Conservation (phyloP, 1,140 invertebrate species). For the Drosophila pandora region DNA sequence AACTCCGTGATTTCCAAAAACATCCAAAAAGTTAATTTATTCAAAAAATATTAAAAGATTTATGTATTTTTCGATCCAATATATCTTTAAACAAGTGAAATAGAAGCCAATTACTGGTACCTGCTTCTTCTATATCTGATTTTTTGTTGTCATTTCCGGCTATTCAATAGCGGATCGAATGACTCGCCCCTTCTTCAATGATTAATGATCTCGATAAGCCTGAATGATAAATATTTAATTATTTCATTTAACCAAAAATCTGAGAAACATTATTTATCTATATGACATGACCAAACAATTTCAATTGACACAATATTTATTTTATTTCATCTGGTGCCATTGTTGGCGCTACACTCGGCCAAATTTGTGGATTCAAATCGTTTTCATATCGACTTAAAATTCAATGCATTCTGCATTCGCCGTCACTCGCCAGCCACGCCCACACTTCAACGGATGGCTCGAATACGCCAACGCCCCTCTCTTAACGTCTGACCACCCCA, state of each 20-base stretch:
- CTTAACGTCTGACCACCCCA: conserved; percentile 14
- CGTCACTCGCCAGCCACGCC: conserved; percentile 20
- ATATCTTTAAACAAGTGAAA: background rate
- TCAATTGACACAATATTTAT: conserved; percentile 52
- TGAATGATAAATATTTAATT: conserved; percentile 48
- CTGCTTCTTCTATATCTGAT: conserved; percentile 22
- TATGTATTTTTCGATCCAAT: conserved; percentile 1
- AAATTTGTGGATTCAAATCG: conserved; percentile 51
- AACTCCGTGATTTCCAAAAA: too few relatives aligned
- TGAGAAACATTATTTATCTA: conserved; percentile 43
- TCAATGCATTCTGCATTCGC: conserved; percentile 59
- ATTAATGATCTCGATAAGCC: conserved; percentile 52
- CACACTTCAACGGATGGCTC: conserved; percentile 2
- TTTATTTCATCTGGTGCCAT: conserved; percentile 25
- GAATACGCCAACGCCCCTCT: background rate
- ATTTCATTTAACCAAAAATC: conserved; percentile 42
- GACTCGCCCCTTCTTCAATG: conserved; percentile 12
- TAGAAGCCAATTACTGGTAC: background rate
- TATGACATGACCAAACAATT: conserved; percentile 51
- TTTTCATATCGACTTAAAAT: conserved; percentile 52
- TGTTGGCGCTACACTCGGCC: conserved; percentile 28
- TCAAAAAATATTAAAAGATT: background rate
- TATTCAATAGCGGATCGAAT: conserved; percentile 20
- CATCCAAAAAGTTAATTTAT: too few relatives aligned
- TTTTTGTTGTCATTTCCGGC: conserved; percentile 13